A percentile compares a stretch with the other conserved stretches of the same genome.
These are phyloP conservation scores for Limenitis camilla DNA, from an alignment of 2,888 invertebrate species.

Conservation along the genomic window DNA sequence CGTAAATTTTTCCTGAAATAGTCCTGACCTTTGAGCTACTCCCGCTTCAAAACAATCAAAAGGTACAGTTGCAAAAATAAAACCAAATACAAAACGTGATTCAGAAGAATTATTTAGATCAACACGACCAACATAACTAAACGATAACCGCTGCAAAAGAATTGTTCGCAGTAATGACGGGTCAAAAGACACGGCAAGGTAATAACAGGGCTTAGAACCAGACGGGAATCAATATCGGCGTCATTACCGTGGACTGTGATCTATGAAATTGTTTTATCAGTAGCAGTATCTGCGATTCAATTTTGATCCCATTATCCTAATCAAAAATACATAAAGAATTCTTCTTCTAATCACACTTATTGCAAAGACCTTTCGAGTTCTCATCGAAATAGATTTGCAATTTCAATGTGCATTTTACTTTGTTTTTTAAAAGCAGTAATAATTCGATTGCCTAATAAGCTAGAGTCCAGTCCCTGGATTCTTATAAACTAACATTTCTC, in stretches of 20 bases:
- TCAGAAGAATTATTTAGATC: constrained; percentile 26
- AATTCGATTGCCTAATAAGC: no score
- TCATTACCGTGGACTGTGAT: constrained; percentile 28
- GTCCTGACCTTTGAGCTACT: constrained; percentile 22
- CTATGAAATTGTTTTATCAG: constrained; percentile 44
- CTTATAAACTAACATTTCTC: neutral
- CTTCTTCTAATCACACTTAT: constrained; percentile 11
- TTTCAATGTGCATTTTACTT: neutral
- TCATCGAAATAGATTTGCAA: neutral
- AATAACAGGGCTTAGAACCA: constrained; percentile 57
- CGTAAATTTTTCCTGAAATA: constrained; percentile 15
- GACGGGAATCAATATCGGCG: constrained; percentile 44
- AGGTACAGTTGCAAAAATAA: constrained; percentile 1
- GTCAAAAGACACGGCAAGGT: constrained; percentile 63
- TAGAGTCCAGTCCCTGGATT: neutral
- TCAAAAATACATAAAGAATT: constrained; percentile 20
- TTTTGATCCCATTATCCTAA: constrained; percentile 28
- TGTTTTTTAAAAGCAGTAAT: no score
- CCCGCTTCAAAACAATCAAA: constrained; percentile 1
- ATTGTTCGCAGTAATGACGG: constrained; percentile 39
- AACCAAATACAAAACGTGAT: constrained; percentile 48
- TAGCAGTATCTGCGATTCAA: constrained; percentile 41
- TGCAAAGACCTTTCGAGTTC: neutral
- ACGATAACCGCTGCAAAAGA: constrained; percentile 37
- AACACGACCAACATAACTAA: constrained; percentile 43